Evolutionary conservation across 2,888 invertebrate genomes (phyloP).

Genomic region (Eulithis prunata): DNA sequence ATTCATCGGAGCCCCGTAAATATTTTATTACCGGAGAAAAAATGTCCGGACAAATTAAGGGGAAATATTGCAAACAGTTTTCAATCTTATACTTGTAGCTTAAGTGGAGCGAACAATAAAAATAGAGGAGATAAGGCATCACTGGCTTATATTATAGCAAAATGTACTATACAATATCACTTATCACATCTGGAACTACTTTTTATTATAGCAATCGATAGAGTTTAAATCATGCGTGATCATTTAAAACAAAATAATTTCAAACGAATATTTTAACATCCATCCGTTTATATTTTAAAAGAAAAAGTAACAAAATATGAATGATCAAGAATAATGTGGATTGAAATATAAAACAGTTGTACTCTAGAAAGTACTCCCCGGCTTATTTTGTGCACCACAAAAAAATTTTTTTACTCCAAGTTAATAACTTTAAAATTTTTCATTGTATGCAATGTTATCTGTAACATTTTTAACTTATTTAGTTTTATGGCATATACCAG

Average conservation of each 20-base stretch:
- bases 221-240: too few species aligned
- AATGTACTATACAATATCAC: neutral
- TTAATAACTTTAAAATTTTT: too few species aligned
- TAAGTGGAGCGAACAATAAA: slow-evolving; percentile 82
- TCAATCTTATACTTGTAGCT: slow-evolving; percentile 75
- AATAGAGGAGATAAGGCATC: slow-evolving; percentile 41
- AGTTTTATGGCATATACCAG: neutral
- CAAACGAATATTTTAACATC: too few species aligned
- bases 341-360: too few species aligned
- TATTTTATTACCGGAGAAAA: slow-evolving; percentile 79
- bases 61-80: slow-evolving; percentile 77
- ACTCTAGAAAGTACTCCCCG: too few species aligned
- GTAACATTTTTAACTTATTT: neutral
- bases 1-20: slow-evolving; percentile 79
- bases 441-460: neutral
- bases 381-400: neutral
- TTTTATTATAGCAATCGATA: too few species aligned
- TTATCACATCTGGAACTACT: too few species aligned
- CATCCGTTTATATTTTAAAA: too few species aligned
- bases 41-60: slow-evolving; percentile 73
- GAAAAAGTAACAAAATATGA: too few species aligned
- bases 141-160: neutral
- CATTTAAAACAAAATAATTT: too few species aligned
- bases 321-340: too few species aligned
- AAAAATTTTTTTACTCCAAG: too few species aligned